Base-by-base conservation (phyloP, 2,113 vertebrate genomes). In the Recurvirostra avosetta region DNA sequence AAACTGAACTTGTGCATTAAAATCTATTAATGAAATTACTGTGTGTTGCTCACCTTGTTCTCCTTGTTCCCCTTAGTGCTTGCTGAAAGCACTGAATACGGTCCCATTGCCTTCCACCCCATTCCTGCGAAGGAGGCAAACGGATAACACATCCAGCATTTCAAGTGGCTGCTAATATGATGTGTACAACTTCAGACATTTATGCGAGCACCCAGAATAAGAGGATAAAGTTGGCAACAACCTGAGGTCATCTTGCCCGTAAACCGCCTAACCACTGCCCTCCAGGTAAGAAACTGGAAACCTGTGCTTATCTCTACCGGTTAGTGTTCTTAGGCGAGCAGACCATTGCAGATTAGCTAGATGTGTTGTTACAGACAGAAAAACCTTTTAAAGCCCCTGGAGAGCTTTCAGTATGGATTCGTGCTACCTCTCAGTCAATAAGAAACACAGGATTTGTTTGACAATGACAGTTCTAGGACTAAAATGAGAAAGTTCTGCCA, bases 231-330 rank as follows among this genome's bases (percentile, higher is more conserved):
- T 67, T 93, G 87, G 53, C 13, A 12, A 75, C 58, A 79, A 68
- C 90, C 63, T 58, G 71, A 70, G 96, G 77, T 96, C 93, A 62
- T 76, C 93, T 41, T 90, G 77, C 81, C 58, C 72, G 30, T 25
- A 45, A 94, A 93, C 34, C 9, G 8, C 74, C 77, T 27, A 90
- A 76, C 40, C 40, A 70, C 58, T 88, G 92, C 81, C 94, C 77
- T 92, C 22, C 90, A 95, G 96, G 96, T 95, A 90, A 93, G 94
- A 49, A 90, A 70, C 92, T 96, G 81, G 74, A 88, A 96, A 90
- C 56, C 80, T 85, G 87, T 85, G 77, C 81, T 96, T 82, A 93
- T 79, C 90, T 90, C 74, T 76, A 21, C 22, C 53, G 41, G 84
- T 95, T 86, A 91, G 52, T 49, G 73, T 50, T 93, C 47, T 74